These are phyloP conservation scores for Periophthalmodon schlosseri DNA, from an alignment of 2,113 vertebrate genomes.

Conservation along the genomic window DNA sequence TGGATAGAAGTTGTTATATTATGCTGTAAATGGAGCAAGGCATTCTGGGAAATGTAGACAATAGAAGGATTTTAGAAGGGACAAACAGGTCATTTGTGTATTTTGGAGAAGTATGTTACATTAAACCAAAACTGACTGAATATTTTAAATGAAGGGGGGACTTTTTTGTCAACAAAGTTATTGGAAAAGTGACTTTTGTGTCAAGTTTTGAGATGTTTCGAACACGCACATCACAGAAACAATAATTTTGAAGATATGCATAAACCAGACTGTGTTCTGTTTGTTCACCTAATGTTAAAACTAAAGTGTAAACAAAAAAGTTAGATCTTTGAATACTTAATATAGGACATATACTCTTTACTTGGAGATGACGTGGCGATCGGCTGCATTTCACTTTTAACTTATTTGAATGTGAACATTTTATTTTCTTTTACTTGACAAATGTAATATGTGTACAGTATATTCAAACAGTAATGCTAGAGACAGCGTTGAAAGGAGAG, in stretches of 20 bases:
- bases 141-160: slow-evolving; percentile 45
- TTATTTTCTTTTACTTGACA: slow-evolving; percentile 66
- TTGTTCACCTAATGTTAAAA: slow-evolving; percentile 33
- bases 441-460: slow-evolving; percentile 64
- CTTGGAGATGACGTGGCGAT: slow-evolving; percentile 38
- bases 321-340: slow-evolving; percentile 57
- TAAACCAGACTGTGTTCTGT: slow-evolving; percentile 47
- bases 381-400: slow-evolving; percentile 54
- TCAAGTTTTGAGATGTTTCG: slow-evolving; percentile 41
- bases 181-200: slow-evolving; percentile 44
- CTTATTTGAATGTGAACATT: slow-evolving; percentile 61
- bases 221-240: slow-evolving; percentile 18
- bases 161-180: slow-evolving; percentile 28
- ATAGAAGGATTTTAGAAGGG: slow-evolving; percentile 24
- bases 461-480: slow-evolving; percentile 69
- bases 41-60: slow-evolving; percentile 29
- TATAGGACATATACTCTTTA: slow-evolving; percentile 67
- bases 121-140: slow-evolving; percentile 42
- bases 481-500: slow-evolving; percentile 46
- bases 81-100: slow-evolving; percentile 24
- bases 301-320: slow-evolving; percentile 41
- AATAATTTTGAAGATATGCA: slow-evolving; percentile 26
- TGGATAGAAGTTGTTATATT: slow-evolving; percentile 49
- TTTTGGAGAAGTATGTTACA: slow-evolving; percentile 54
- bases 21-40: slow-evolving; percentile 14